Evolutionary conservation across 1,140 invertebrate genomes (phyloP).

Genomic region (Doryteuthis pealeii): DNA sequence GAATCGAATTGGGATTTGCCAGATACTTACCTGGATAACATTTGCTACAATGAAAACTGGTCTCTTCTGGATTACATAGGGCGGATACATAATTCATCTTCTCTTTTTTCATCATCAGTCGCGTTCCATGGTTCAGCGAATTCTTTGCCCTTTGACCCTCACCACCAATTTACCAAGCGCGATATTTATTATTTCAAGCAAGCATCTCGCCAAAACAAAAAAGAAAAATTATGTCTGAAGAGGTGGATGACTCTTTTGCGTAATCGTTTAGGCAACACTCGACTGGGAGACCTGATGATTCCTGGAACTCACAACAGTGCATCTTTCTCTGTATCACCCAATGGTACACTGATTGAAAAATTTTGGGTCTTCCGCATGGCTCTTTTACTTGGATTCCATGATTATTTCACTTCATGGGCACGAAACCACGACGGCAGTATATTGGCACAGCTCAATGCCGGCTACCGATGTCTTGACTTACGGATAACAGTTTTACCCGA

Average conservation of each 20-base stretch:
- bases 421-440: not conserved
- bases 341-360: not conserved
- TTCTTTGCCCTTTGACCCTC: too few relatives aligned
- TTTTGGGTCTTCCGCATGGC: not conserved
- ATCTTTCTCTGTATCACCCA: not conserved
- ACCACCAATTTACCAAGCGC: too few relatives aligned
- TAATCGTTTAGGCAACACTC: not conserved
- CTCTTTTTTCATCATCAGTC: too few relatives aligned
- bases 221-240: not conserved
- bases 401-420: slow-evolving; percentile 2
- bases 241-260: slow-evolving; percentile 7
- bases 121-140: too few relatives aligned
- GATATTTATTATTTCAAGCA: too few relatives aligned
- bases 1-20: not conserved
- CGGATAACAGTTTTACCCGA: not conserved
- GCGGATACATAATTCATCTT: not conserved
- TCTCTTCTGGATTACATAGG: not conserved
- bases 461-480: slow-evolving; percentile 8
- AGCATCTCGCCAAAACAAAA: too few relatives aligned
- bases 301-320: slow-evolving; percentile 10
- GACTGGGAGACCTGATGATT: slow-evolving; percentile 8
- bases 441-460: not conserved
- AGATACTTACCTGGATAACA: slow-evolving; percentile 11
- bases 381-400: not conserved
- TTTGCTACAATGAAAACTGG: not conserved